A percentile compares a stretch with the other conserved stretches of the same genome.
Evolutionary conservation across 2,113 vertebrate species (phyloP).

Genomic region (Arothron firmamentum): DNA sequence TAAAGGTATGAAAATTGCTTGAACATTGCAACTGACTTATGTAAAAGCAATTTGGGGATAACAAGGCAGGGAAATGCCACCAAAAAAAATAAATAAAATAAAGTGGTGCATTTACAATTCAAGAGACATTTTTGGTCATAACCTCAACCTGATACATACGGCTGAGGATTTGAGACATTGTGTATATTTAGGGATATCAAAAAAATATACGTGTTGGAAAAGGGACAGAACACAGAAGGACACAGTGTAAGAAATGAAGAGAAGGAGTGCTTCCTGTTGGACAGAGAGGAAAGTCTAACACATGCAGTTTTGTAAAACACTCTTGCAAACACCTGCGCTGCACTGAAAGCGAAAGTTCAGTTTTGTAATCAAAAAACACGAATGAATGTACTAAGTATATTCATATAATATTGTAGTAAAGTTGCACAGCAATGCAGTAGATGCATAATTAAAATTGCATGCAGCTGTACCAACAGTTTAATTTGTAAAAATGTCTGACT

Average conservation of each 20-base stretch:
- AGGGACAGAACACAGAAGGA: not conserved
- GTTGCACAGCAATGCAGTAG: not conserved
- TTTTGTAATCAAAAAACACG: constrained; percentile 5
- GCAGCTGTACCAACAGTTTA: too few relatives aligned
- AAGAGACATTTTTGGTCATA: too few relatives aligned
- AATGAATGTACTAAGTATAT: constrained; percentile 1
- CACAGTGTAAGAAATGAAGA: not conserved
- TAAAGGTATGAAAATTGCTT: too few relatives aligned
- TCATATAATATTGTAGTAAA: too few relatives aligned
- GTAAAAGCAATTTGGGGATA: not conserved
- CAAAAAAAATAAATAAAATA: too few relatives aligned
- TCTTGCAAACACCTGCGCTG: constrained; percentile 25
- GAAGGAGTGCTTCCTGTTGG: constrained; percentile 21
- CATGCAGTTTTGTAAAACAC: constrained; percentile 56
- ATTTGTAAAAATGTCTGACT: too few relatives aligned
- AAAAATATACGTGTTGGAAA: not conserved
- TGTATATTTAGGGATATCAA: not conserved
- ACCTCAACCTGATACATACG: too few relatives aligned
- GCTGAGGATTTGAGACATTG: not conserved
- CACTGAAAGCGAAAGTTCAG: constrained; percentile 38
- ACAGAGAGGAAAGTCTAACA: constrained; percentile 19
- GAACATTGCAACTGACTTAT: not conserved
- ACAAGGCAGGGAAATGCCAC: not conserved
- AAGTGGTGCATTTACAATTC: not conserved
- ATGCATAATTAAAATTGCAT: not conserved